Base-by-base conservation (phyloP, 2,888 invertebrate genomes). In the Eupithecia subumbrata region DNA sequence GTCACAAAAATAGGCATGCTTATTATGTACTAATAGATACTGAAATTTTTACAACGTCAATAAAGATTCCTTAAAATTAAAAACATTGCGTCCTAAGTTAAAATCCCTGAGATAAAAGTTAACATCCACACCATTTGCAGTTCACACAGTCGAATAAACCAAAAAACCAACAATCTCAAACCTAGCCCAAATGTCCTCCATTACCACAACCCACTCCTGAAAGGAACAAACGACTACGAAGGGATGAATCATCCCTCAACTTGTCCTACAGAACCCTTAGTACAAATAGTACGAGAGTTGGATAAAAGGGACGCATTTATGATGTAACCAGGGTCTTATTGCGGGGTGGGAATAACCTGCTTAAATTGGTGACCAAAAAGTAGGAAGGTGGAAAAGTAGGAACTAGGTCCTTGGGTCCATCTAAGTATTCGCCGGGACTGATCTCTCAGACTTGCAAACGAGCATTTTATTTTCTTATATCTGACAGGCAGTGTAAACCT, bases 241-340 rank as follows among this genome's bases (percentile, higher is more conserved):
- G 76, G 60, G 60, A 74, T 73, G 79, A 79, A 71, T 76, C 80
- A 81, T 79, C 79, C 75, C 79, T 37, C 73, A 82, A 80, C 78
- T 79, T 60, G 60, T 60, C 5, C 80, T 76, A 79, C 72, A 69
- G 66, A 81, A 80, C 73, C 74, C 78, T 77, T 79, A 25, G 45
- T 68, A 70, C 68, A 70, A 76, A 76, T 76, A 76, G 69, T 14
- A 67, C 45, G 22, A 60, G 60, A 60, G 60, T 78, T 72, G 69
- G 74, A 70, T 68, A 68, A 75, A 69, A 60, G 3, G 60, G 60
- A 60, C 60, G 60, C 25, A 60, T 60, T 60, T 25, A 60, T 14
- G 9, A 60, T 60, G 22, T 25, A 25, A 25, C 14, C 60, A 22
- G 12, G 2, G 60, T 60, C 5, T 5, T 22, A 56, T 4, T 56